Evolutionary conservation across 1,140 invertebrate genomes (phyloP).

Genomic region (Pemphigus obesinymphae): DNA sequence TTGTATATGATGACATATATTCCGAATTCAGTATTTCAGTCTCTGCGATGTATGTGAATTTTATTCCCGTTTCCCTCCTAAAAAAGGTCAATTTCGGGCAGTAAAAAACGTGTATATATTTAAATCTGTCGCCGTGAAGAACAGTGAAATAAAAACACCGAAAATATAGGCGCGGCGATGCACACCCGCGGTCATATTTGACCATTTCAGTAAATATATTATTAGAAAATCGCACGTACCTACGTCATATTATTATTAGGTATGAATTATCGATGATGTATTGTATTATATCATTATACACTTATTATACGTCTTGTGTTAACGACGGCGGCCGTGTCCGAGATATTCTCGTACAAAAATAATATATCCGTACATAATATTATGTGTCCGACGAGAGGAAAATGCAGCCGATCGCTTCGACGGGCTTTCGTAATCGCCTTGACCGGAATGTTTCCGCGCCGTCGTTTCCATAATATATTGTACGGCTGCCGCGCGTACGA

Average conservation of each 20-base stretch:
- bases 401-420: background rate
- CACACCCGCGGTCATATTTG: no score
- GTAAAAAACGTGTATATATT: no score
- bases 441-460: background rate
- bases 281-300: background rate
- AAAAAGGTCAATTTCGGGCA: no score
- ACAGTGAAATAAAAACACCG: background rate
- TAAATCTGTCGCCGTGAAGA: no score
- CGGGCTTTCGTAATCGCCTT: constrained; percentile 20
- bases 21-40: no score
- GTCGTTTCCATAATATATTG: background rate
- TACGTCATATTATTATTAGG: background rate
- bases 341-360: background rate
- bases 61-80: no score
- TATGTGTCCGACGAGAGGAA: background rate
- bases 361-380: no score
- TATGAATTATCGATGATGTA: background rate
- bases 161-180: background rate
- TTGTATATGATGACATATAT: background rate
- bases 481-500: no score
- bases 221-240: background rate
- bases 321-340: background rate
- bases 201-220: background rate
- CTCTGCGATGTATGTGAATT: no score
- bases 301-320: no score